Conservation (phyloP, 2,888 invertebrate genomes). For the Polydrusus pterygomalis region DNA sequence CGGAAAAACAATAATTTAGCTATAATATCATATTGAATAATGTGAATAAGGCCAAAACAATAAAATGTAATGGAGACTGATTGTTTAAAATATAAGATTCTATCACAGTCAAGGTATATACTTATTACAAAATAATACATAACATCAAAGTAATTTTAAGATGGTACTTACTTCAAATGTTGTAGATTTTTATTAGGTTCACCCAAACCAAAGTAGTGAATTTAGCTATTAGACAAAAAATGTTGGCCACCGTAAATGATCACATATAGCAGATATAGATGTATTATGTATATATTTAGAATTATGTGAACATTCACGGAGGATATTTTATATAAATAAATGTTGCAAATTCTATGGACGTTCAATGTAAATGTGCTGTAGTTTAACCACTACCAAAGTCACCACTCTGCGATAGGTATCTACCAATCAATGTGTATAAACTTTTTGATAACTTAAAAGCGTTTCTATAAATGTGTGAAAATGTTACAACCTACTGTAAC, state of each 20-base stretch:
- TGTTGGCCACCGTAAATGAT: too few species aligned
- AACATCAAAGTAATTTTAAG: too few species aligned
- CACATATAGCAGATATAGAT: too few species aligned
- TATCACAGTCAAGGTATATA: too few species aligned
- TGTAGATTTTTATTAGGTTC: conserved; percentile 29
- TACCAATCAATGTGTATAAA: conserved; percentile 13
- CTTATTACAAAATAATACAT: too few species aligned
- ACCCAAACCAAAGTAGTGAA: conserved; percentile 23
- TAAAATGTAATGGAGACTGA: too few species aligned
- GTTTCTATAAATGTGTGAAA: conserved; percentile 18
- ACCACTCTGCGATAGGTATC: conserved; percentile 5
- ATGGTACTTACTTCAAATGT: background rate
- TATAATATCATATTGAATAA: too few species aligned
- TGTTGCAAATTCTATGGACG: conserved; percentile 35
- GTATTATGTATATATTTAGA: too few species aligned
- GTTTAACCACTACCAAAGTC: conserved; percentile 13
- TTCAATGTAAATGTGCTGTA: conserved; percentile 29
- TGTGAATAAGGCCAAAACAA: too few species aligned
- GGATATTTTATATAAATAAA: conserved; percentile 16
- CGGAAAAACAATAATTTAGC: too few species aligned
- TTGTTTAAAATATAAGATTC: too few species aligned
- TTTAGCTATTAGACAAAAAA: conserved; percentile 15
- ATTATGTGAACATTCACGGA: too few species aligned
- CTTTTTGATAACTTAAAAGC: conserved; percentile 1
- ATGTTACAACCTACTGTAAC: conserved; percentile 12